Percentiles rank a stretch among this genome's conserved stretches.
Conservation (phyloP, 2,797 vertebrate genomes). For the Mastacembelus armatus region DNA sequence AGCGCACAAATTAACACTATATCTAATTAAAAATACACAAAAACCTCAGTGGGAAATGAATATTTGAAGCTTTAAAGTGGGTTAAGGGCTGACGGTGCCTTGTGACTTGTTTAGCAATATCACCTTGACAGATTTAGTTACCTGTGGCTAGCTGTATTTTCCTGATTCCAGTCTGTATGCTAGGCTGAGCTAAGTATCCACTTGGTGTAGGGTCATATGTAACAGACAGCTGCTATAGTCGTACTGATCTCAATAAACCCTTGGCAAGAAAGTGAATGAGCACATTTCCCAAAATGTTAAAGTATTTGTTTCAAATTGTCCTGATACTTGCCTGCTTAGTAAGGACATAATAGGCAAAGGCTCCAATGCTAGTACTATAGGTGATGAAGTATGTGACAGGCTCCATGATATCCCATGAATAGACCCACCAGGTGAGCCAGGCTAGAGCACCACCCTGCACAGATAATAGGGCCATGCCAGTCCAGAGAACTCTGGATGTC, state of each 20-base stretch:
- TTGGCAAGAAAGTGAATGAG: too few species aligned
- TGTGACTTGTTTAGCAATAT: too few species aligned
- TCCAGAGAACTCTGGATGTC: conserved; percentile 85
- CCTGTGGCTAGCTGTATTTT: too few species aligned
- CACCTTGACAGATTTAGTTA: too few species aligned
- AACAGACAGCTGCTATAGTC: background rate
- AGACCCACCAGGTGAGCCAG: conserved; percentile 98
- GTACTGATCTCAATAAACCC: background rate
- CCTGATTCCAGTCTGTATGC: too few species aligned
- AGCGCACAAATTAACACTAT: too few species aligned
- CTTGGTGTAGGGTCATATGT: background rate
- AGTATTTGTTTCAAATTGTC: background rate
- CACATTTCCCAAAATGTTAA: background rate
- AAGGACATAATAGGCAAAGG: conserved; percentile 91
- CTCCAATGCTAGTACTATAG: conserved; percentile 90
- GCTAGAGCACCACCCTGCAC: conserved; percentile 92
- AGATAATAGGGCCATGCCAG: conserved; percentile 90
- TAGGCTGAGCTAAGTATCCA: too few species aligned
- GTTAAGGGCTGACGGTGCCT: too few species aligned
- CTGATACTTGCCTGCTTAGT: conserved; percentile 87
- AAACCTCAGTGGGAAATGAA: too few species aligned
- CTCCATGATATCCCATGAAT: conserved; percentile 98
- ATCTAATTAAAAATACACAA: too few species aligned
- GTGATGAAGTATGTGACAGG: conserved; percentile 96
- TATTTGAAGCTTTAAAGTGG: too few species aligned